A percentile compares a stretch with the other conserved stretches of the same genome.
Evolutionary conservation across 2,888 invertebrate genomes (phyloP).

Genomic region (Carpatolechia fugitivella): DNA sequence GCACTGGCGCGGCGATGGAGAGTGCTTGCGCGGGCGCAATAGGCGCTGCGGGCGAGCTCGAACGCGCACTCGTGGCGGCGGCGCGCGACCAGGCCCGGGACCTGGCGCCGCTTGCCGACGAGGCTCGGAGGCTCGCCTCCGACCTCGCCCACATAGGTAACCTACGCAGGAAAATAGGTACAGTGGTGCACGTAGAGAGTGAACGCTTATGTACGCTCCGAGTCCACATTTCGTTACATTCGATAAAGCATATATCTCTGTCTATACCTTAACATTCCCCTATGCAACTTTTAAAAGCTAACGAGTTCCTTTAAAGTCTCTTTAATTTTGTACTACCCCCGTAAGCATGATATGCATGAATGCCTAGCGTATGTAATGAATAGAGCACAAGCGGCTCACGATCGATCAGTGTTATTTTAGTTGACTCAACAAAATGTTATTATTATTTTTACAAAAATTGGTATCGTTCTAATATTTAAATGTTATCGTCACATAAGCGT

Average conservation of each 20-base stretch:
- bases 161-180: constrained; percentile 62
- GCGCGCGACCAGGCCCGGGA: constrained; percentile 71
- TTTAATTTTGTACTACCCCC: background rate
- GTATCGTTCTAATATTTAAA: no score
- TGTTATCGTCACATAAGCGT: constrained; percentile 30
- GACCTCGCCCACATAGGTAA: constrained; percentile 76
- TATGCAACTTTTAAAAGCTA: background rate
- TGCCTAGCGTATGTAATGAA: background rate
- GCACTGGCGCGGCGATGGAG: constrained; percentile 68
- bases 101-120: constrained; percentile 65
- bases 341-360: constrained; percentile 5
- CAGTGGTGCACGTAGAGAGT: constrained; percentile 41
- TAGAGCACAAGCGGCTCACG: background rate
- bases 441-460: background rate
- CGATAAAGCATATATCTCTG: no score
- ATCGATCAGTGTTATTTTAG: background rate
- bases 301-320: background rate
- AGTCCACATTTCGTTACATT: background rate
- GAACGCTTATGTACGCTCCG: background rate
- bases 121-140: constrained; percentile 65
- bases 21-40: constrained; percentile 84
- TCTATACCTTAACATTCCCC: background rate
- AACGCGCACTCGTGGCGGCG: constrained; percentile 85
- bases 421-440: background rate
- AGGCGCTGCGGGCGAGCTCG: constrained; percentile 91